Base-by-base conservation (phyloP, 2,888 invertebrate genomes). In the Ceraclea dissimilis region DNA sequence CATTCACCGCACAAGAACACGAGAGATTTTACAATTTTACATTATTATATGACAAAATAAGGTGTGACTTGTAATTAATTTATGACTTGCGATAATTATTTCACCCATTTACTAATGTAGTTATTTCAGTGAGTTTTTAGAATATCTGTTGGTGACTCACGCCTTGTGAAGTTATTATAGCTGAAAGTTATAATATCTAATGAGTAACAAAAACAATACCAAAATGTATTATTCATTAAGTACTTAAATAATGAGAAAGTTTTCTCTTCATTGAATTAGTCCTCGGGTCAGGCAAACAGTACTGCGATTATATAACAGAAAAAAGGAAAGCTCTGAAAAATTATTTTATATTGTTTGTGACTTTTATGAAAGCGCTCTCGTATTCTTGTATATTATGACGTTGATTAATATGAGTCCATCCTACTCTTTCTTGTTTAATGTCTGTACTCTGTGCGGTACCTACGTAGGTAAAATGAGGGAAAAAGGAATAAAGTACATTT, bases 391-490 rank as follows among this genome's bases (percentile, higher is more conserved):
- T 33, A 19, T 49, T 43, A n/a, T 59, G 59, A 59, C 59, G 52
- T 55, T 59, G 59, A 59, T 59, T 59, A 59, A 59, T 59, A 56
- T 16, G 18, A 44, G 49, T 49, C 51, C 21, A 22, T 52, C 39
- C 39, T n/a, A 8, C 39, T 13, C 39, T 39, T 13, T 39, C 8
- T 16, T 16, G 13, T 39, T 39, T 26, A 39, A 39, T 39, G 39
- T 39, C 4, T 26, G 26, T 26, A 26, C 26, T 6, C 10, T 26
- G 26, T 26, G n/a, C n/a, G n/a, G n/a, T n/a, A n/a, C 11, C 11
- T 31, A 39, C 5, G 46, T 52, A 52, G 31, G 58, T 39, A 34
- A 54, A 51, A 54, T 54, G 51, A 46, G 49, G 48, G 20, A 44
- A 26, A 49, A 49, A 2, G 49, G 22, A 49, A 8, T 22, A 49